These are phyloP conservation scores for Phoronis australis DNA, from an alignment of 2,888 invertebrate genomes.

Conservation along the genomic window DNA sequence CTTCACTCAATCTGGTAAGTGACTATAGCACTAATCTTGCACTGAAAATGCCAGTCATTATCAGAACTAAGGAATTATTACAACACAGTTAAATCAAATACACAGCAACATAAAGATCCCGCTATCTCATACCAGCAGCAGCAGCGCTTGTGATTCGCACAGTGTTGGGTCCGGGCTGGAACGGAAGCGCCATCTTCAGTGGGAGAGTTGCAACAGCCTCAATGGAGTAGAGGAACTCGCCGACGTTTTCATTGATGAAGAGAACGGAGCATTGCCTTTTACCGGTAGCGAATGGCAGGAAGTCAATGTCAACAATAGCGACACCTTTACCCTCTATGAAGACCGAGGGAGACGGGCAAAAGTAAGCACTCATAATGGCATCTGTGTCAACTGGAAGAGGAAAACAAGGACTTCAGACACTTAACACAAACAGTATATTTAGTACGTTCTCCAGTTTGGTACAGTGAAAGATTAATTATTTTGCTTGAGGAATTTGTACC, in stretches of 20 bases:
- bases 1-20: no score
- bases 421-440: slow-evolving; percentile 1
- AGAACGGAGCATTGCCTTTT: slow-evolving; percentile 46
- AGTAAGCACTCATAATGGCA: slow-evolving; percentile 36
- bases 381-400: slow-evolving; percentile 1
- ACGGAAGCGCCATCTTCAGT: slow-evolving; percentile 37
- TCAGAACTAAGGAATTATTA: no score
- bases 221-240: slow-evolving; percentile 50
- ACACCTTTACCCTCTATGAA: slow-evolving; percentile 27
- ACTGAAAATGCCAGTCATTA: no score
- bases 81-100: no score
- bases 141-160: slow-evolving; percentile 46
- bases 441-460: neutral
- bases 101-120: no score
- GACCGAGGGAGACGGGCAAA: slow-evolving; percentile 27
- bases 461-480: neutral
- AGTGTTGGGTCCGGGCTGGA: slow-evolving; percentile 30
- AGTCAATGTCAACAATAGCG: slow-evolving; percentile 38
- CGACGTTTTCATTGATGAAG: slow-evolving; percentile 43
- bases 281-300: slow-evolving; percentile 47
- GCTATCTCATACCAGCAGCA: slow-evolving; percentile 35
- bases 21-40: no score
- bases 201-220: slow-evolving; percentile 44
- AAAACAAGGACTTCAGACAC: no score
- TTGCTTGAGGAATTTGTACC: no score